Base-by-base conservation (phyloP, 2,797 vertebrate species). In the Catharus ustulatus region DNA sequence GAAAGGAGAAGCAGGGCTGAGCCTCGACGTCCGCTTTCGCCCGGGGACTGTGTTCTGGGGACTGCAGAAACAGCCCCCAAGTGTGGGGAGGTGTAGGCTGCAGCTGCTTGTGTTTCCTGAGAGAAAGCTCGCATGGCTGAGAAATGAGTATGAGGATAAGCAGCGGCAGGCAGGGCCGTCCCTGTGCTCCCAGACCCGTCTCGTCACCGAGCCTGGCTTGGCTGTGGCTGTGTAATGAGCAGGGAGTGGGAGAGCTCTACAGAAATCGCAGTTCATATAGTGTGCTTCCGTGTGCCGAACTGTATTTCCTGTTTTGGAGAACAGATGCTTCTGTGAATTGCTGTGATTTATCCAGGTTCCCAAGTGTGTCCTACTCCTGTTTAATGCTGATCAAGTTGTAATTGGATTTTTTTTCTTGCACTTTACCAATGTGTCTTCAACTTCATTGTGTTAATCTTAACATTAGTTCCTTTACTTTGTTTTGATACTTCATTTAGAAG, bases 51-150 rank as follows among this genome's bases (percentile, higher is more conserved):
- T 11, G 17, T 26, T 14, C 14, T 15, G 20, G 17, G 18, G 10
- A 11, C 30, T 20, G 42, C 3, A 18, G 57, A 23, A 42, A 8
- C 1, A 23, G 29, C 1, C 3, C 11, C 19, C 9, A 0, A 0
- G 13, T 34, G 15, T 1, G 20, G 20, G 43, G 11, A 20, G 34
- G 6, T 5, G 36, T 21, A 5, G 45, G 23, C 30, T 58, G 10
- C 5, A 9, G 34, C 13, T 48, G 0, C 21, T 13, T 21, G 7
- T 6, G 24, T 27, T 26, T 27, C 48, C 27, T 6, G 42, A 59
- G 15, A 11, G 27, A 6, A 11, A 13, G 1, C 4, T 36, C 2
- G 5, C 4, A 0, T 6, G 46, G 20, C 34, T 32, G 46, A 49
- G 58, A 21, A 12, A 5, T 3, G 22, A n/a, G 17, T 5, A 0